Conservation (phyloP, 2,888 invertebrate species). For the Lithophane socia region DNA sequence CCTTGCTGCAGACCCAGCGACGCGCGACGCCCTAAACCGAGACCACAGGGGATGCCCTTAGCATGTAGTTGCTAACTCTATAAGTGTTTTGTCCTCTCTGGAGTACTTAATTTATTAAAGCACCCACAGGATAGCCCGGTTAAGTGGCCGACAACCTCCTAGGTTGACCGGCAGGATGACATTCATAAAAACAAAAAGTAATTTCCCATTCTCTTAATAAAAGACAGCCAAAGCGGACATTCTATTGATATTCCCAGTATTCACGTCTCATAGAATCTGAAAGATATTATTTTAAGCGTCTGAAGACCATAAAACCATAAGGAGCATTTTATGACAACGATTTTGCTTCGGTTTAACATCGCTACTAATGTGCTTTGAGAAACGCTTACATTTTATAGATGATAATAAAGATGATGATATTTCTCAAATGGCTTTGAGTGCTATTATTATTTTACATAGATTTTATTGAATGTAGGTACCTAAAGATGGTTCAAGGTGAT, state of each 20-base stretch:
- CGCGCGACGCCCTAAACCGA: not conserved
- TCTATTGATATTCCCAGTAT: conserved; percentile 59
- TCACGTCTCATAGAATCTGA: conserved; percentile 68
- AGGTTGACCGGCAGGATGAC: not conserved
- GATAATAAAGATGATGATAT: conserved; percentile 38
- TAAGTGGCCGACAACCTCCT: not conserved
- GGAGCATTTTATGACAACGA: conserved; percentile 66
- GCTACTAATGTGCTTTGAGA: conserved; percentile 49
- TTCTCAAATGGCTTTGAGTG: conserved; percentile 31
- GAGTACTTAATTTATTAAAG: not conserved
- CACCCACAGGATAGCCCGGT: too few species aligned
- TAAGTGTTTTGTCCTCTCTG: not conserved
- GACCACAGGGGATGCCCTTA: not conserved
- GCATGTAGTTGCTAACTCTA: not conserved
- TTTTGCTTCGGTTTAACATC: conserved; percentile 63
- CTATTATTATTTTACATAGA: conserved; percentile 20
- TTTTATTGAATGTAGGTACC: not conserved
- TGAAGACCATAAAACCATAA: conserved; percentile 63
- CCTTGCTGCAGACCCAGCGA: not conserved
- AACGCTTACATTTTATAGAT: conserved; percentile 54
- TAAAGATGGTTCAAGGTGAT: not conserved
- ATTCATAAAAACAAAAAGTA: not conserved
- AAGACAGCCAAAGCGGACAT: not conserved
- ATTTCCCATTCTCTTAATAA: conserved; percentile 2
- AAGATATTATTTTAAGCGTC: conserved; percentile 66